These are phyloP conservation scores for Hedychridium roseum DNA, from an alignment of 2,888 invertebrate genomes.

Conservation along the genomic window DNA sequence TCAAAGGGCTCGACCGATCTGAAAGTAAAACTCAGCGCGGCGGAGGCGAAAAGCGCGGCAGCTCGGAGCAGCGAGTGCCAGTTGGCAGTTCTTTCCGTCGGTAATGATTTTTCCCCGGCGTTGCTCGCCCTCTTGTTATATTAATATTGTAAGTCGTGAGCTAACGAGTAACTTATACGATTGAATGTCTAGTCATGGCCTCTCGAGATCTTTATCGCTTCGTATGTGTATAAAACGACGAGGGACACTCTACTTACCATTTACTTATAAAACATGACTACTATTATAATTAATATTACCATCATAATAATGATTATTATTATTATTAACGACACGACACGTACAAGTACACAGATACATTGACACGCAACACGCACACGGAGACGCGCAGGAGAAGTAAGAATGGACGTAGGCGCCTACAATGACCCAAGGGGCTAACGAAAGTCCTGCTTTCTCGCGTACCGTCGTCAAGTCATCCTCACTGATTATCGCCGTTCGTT, in stretches of 20 bases:
- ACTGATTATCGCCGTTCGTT: constrained; percentile 21
- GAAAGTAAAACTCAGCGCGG: constrained; percentile 49
- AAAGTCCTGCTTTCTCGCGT: constrained; percentile 28
- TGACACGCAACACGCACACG: not conserved
- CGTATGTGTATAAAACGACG: constrained; percentile 41
- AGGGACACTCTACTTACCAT: constrained; percentile 13
- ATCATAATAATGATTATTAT: constrained; percentile 14
- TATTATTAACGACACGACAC: constrained; percentile 5
- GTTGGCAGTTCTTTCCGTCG: constrained; percentile 55
- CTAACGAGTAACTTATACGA: constrained; percentile 47
- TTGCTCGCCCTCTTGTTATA: constrained; percentile 63
- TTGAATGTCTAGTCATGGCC: constrained; percentile 64
- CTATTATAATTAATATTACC: constrained; percentile 14
- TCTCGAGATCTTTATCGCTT: constrained; percentile 57
- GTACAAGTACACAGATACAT: not conserved
- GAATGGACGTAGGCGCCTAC: constrained; percentile 10
- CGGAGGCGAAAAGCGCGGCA: not conserved
- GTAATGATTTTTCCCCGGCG: constrained; percentile 56
- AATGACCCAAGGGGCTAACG: constrained; percentile 19
- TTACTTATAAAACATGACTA: constrained; percentile 3
- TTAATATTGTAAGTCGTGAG: constrained; percentile 55
- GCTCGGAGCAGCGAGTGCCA: constrained; percentile 14
- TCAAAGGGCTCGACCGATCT: too few relatives aligned
- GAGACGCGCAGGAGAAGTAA: not conserved
- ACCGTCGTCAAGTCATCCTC: constrained; percentile 42